phyloP scores from a whole-genome alignment of 2,888 invertebrate genomes.

The Petrolisthes cinctipes region DNA sequence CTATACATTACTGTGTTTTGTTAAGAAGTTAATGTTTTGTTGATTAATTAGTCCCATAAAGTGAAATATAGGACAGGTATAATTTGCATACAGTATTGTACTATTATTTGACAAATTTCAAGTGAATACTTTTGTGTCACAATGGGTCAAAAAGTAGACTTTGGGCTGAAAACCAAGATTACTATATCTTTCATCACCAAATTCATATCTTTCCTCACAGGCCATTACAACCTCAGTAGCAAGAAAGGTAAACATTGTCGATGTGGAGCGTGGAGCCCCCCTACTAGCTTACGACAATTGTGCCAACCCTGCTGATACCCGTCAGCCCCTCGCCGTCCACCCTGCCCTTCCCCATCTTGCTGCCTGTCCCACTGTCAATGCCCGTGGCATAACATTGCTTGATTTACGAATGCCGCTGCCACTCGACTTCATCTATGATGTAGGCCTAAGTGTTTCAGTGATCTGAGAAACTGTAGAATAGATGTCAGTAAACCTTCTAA shows the following conservation, averaged over 20 bases:
- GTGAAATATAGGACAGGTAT: too few species aligned
- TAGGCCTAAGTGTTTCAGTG: conserved; percentile 61
- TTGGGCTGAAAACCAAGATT: not conserved
- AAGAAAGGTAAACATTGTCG: conserved; percentile 71
- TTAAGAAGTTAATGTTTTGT: too few species aligned
- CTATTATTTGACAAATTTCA: too few species aligned
- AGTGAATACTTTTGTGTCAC: not conserved
- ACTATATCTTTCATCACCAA: not conserved
- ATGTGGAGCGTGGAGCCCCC: conserved; percentile 72
- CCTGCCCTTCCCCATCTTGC: conserved; percentile 72
- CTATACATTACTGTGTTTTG: too few species aligned
- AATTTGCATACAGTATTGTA: too few species aligned
- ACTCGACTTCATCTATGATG: conserved; percentile 72
- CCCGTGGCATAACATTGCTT: conserved; percentile 72
- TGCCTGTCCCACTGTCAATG: conserved; percentile 72
- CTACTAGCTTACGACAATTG: conserved; percentile 72
- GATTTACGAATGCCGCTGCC: conserved; percentile 73
- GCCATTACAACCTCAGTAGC: conserved; percentile 72
- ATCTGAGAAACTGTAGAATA: too few species aligned
- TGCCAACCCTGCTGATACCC: conserved; percentile 71
- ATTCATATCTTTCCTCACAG: conserved; percentile 66
- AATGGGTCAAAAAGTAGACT: not conserved
- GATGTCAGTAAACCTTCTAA: too few species aligned
- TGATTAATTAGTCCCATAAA: too few species aligned
- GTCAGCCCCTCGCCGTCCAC: conserved; percentile 72